These are phyloP conservation scores for Neotoma lepida DNA, from an alignment of 2,113 vertebrate genomes.

Conservation along the genomic window DNA sequence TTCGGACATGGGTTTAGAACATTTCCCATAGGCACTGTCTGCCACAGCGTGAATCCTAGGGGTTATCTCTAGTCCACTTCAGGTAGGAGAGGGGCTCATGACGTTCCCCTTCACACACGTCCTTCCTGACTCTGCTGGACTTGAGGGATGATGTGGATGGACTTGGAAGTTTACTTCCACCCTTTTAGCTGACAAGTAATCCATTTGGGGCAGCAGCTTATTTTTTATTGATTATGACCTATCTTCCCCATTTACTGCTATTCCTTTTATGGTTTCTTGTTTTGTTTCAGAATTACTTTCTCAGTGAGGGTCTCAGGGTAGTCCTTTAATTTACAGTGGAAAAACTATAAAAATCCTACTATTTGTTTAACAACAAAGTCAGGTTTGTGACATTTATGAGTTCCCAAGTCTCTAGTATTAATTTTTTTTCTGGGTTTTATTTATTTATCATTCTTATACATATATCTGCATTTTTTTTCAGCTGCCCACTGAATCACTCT, in stretches of 20 bases:
- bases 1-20: background rate
- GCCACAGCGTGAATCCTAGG: background rate
- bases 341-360: constrained; percentile 68
- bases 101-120: background rate
- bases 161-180: background rate
- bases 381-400: background rate
- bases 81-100: background rate
- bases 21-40: background rate
- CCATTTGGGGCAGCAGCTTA: background rate
- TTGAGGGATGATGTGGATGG: background rate
- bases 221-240: constrained; percentile 51
- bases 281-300: constrained; percentile 56
- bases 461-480: constrained; percentile 82
- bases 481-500: constrained; percentile 96
- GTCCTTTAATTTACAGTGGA: constrained; percentile 61
- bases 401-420: constrained; percentile 18
- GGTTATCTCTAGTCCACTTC: background rate
- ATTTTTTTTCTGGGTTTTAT: constrained; percentile 52
- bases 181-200: constrained; percentile 62
- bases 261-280: constrained; percentile 51
- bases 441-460: constrained; percentile 33
- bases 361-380: constrained; percentile 35
- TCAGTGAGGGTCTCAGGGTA: constrained; percentile 1
- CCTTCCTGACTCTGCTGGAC: background rate
- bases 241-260: background rate